phyloP scores from a whole-genome alignment of 2,113 vertebrate species.

The Empidonax alnorum region DNA sequence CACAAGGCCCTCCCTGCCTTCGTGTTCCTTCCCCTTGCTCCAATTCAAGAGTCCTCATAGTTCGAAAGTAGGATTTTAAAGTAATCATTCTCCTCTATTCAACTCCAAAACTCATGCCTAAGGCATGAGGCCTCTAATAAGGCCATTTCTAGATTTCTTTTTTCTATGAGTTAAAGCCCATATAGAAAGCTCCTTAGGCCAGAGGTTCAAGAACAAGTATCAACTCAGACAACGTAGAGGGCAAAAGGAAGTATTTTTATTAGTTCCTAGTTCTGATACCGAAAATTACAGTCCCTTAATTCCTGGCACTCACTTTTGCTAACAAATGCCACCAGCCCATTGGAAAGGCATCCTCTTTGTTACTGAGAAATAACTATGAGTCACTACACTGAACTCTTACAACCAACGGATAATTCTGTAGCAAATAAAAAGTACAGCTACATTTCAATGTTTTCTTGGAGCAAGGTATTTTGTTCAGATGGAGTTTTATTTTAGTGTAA shows the following conservation, averaged over 20 bases:
- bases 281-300: background rate
- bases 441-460: background rate
- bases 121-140: background rate
- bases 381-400: background rate
- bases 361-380: background rate
- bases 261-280: background rate
- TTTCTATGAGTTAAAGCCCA: background rate
- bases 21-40: background rate
- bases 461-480: background rate
- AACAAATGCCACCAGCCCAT: background rate
- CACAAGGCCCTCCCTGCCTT: background rate
- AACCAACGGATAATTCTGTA: background rate
- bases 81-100: background rate
- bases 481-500: background rate
- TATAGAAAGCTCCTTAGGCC: background rate
- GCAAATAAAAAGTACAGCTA: background rate
- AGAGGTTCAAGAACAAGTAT: background rate
- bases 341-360: background rate
- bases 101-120: background rate
- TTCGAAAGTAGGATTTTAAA: background rate
- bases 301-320: background rate
- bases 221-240: background rate
- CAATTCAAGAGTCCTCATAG: background rate
- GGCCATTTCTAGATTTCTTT: background rate
- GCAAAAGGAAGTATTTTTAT: background rate